Percentiles rank a stretch among this genome's conserved stretches.
These are phyloP conservation scores for Octonoba sinensis DNA, from an alignment of 2,888 invertebrate genomes.

Conservation along the genomic window DNA sequence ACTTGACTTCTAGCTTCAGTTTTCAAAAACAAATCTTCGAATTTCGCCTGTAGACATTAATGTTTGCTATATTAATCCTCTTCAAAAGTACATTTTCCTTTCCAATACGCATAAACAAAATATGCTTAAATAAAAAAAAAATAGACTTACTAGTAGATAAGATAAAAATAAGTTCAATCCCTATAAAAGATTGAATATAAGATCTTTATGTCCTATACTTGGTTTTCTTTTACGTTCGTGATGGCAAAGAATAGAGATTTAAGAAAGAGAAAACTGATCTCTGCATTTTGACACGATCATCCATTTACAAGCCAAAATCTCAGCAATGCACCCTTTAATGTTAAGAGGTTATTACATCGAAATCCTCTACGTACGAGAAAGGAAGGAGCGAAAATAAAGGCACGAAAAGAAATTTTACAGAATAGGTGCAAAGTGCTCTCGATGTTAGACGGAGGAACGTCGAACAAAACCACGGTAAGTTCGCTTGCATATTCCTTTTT, in stretches of 20 bases:
- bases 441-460: conserved; percentile 15
- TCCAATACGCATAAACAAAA: no score
- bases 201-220: no score
- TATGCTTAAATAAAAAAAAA: no score
- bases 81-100: no score
- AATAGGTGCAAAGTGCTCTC: conserved; percentile 43
- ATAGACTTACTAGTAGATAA: neutral
- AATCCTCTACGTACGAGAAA: conserved; percentile 16
- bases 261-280: neutral
- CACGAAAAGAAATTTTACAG: conserved; percentile 19
- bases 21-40: no score
- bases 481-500: conserved; percentile 48
- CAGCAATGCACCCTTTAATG: conserved; percentile 8
- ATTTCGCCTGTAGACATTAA: no score
- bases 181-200: no score
- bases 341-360: conserved; percentile 13
- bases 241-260: no score
- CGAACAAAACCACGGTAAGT: conserved; percentile 53
- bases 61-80: no score
- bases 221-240: no score
- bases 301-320: conserved; percentile 32
- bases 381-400: conserved; percentile 27
- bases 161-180: neutral
- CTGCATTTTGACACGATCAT: conserved; percentile 29
- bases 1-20: no score